A percentile compares a stretch with the other conserved stretches of the same genome.
These are phyloP conservation scores for Vidua macroura DNA, from an alignment of 2,113 vertebrate species.

Conservation along the genomic window DNA sequence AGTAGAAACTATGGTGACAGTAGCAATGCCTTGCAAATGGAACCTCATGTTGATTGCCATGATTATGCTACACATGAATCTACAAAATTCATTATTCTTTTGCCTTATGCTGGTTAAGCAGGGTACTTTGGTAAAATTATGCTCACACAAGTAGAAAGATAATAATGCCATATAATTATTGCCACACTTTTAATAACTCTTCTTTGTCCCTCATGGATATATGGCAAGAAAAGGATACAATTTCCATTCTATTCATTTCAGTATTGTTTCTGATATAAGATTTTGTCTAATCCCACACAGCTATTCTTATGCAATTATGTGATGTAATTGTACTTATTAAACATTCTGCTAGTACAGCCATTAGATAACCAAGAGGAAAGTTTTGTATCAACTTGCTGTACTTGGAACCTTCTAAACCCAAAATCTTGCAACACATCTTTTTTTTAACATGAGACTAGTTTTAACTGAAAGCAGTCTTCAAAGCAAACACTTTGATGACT, in stretches of 20 bases:
- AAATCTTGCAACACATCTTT: not conserved
- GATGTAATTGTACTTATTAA: not conserved
- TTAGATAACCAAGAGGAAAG: not conserved
- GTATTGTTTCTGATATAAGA: not conserved
- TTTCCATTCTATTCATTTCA: not conserved
- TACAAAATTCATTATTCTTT: not conserved
- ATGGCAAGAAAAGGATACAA: not conserved
- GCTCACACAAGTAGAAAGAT: not conserved
- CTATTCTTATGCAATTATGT: constrained; percentile 3
- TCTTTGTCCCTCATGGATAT: not conserved
- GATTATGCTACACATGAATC: not conserved
- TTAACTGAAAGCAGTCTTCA: not conserved
- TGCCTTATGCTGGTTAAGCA: not conserved
- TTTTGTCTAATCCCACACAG: not conserved
- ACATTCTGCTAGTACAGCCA: not conserved
- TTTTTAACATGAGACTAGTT: not conserved
- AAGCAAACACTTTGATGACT: not conserved
- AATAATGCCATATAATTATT: not conserved
- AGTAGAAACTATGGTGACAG: not conserved
- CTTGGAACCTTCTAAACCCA: not conserved
- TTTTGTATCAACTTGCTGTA: not conserved
- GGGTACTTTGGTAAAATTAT: not conserved
- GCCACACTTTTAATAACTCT: not conserved
- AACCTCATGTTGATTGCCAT: not conserved
- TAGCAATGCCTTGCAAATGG: not conserved